Evolutionary conservation across 1,140 invertebrate genomes (phyloP).

Genomic region (Anoplophora glabripennis): DNA sequence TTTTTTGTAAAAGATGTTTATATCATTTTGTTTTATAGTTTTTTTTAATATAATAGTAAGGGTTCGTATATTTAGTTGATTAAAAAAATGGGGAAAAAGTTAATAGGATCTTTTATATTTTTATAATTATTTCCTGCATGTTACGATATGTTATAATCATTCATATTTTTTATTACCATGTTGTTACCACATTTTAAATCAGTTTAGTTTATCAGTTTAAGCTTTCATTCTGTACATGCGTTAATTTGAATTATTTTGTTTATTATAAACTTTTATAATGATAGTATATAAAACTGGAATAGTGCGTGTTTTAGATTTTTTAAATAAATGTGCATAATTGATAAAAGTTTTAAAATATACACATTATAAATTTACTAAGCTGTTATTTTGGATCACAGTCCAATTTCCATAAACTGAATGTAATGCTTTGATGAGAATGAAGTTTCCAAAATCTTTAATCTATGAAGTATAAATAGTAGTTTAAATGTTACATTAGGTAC

Average conservation of each 20-base stretch:
- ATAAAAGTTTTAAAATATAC: neutral
- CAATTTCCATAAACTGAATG: too few relatives aligned
- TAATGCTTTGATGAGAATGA: too few relatives aligned
- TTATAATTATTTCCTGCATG: neutral
- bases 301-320: neutral
- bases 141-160: neutral
- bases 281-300: slow-evolving; percentile 14
- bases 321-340: too few relatives aligned
- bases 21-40: slow-evolving; percentile 24
- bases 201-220: too few relatives aligned
- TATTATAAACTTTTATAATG: slow-evolving; percentile 1
- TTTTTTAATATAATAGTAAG: slow-evolving; percentile 7
- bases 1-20: slow-evolving; percentile 21
- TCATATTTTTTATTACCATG: slow-evolving; percentile 12
- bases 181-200: slow-evolving; percentile 11
- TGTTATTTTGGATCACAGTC: neutral
- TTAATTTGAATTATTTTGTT: slow-evolving; percentile 4
- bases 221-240: slow-evolving; percentile 2
- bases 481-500: too few relatives aligned
- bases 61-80: neutral
- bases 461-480: too few relatives aligned
- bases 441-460: too few relatives aligned
- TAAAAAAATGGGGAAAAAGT: neutral
- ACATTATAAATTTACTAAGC: slow-evolving; percentile 12
- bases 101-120: neutral